Evolutionary conservation across 2,888 invertebrate species (phyloP).

Genomic region (Ophraella communa): DNA sequence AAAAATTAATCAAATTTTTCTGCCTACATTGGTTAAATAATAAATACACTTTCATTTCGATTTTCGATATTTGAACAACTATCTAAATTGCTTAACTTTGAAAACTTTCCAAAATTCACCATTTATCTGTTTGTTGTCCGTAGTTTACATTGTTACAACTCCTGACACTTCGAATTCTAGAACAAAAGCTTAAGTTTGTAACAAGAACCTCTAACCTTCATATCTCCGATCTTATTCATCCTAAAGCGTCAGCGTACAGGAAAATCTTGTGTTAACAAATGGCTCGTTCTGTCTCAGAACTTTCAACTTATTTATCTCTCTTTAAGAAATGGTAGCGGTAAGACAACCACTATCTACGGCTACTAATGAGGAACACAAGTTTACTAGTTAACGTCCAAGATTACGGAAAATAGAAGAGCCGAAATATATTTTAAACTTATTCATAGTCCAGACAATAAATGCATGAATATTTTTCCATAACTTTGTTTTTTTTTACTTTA

Average conservation of each 20-base stretch:
- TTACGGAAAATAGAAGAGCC: too few relatives aligned
- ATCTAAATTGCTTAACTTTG: background rate
- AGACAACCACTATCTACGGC: background rate
- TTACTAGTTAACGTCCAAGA: background rate
- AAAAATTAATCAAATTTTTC: too few relatives aligned
- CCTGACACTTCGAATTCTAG: background rate
- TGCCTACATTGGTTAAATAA: too few relatives aligned
- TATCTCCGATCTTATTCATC: constrained; percentile 20
- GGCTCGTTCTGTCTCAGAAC: constrained; percentile 13
- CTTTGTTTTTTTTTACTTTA: too few relatives aligned
- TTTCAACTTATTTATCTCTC: constrained; percentile 16
- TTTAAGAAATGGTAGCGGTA: background rate
- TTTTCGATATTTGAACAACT: background rate
- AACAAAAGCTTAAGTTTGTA: constrained; percentile 5
- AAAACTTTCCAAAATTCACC: background rate
- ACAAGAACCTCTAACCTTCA: constrained; percentile 14
- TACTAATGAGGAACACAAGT: background rate
- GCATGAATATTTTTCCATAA: too few relatives aligned
- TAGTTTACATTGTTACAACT: background rate
- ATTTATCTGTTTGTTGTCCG: background rate
- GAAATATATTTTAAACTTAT: too few relatives aligned
- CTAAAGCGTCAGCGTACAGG: constrained; percentile 15
- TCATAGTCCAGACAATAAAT: too few relatives aligned
- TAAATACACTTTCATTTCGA: too few relatives aligned
- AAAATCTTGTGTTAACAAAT: constrained; percentile 29